Base-by-base conservation (phyloP, 2,888 invertebrate genomes). In the Actias luna region DNA sequence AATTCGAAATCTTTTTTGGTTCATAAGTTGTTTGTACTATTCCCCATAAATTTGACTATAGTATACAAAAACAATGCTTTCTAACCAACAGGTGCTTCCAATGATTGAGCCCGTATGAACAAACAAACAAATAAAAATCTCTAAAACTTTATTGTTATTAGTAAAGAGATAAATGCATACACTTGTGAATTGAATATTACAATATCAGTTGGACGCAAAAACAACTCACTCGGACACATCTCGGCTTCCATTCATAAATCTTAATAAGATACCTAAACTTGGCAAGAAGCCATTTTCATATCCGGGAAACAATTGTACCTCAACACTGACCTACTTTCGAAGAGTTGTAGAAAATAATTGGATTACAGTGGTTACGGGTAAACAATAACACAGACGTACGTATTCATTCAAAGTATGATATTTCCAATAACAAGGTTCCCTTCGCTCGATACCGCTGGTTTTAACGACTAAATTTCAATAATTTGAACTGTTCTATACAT, bases 281-380 rank as follows among this genome's bases (percentile, higher is more conserved):
- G 22, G 58, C 33, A 33, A 14, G 12, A 2, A 33, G 58, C 58
- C 33, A 58, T n/a, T 35, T 31, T 33, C 58, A 31, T 25, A 22
- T 58, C 1, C n/a, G n/a, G 58, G 14, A 18, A n/a, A 18, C 18
- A 31, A 16, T 10, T 33, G 12, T 27, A 33, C 58, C 58, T 31
- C 58, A 22, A 31, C n/a, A 22, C 35, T 58, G 31, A 31, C 58
- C 58, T 18, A 58, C 29, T 22, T 33, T 61, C 27, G 10, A 52
- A 35, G 27, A 25, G 46, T 25, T 25, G 46, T 14, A 22, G 10
- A 22, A 22, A 50, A 3, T 22, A 22, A 50, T 4, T 16, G 14
- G 16, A 14, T 39, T 16, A 39, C 16, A 16, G 5, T 12, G 1
- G 16, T 16, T 39, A 22, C 10, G 25, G 22, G 25, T 50, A 50